Evolutionary conservation across 2,797 vertebrate genomes (phyloP), one percentile per base, ranked within the genome.

Genomic region (Notolepis coatsorum): DNA sequence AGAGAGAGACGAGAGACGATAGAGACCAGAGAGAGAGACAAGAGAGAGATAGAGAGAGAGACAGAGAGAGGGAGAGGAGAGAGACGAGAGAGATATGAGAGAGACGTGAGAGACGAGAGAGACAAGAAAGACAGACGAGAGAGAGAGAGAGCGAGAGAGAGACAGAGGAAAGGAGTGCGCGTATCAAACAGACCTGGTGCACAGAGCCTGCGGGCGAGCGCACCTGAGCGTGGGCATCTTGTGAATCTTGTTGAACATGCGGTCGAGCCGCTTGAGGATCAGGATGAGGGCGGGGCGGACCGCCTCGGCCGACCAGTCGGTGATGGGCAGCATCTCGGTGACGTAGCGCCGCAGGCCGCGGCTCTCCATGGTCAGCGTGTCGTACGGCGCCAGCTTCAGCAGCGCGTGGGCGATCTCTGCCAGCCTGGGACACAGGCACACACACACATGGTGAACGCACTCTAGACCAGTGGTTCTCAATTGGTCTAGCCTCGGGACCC

Each of bases 201-300:
- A 91, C 66, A 93, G 80, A 82, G 91, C 89, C 86, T 93, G 91
- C 54, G 89, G 90, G 85, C 89, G 89, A 85, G 88, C 91, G 96
- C 92, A 99, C 98, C 98, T 98, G 94, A 99, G 80, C 84, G 98
- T 99, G 51, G 98, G 98, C 98, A 99, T 99, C 93, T 99, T 99
- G 93, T 99, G 98, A 84, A 99, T 99, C 92, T 99, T 99, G 95
- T 99, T 99, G 93, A 99, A 99, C 97, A 99, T 99, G 91, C 98
- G 96, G 88, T 99, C 98, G 88, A 99, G 76, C 86, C 98, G 92
- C 92, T 99, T 99, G 75, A 99, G 84, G 88, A 99, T 99, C 82
- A 99, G 97, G 88, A 99, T 98, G 69, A 99, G 96, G 68, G 97
- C 97, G 1, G 98, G 97, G 27, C 98, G 94, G 80, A 99, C 96